These are phyloP conservation scores for Capromys pilorides DNA, from an alignment of 2,797 vertebrate genomes.

Conservation along the genomic window DNA sequence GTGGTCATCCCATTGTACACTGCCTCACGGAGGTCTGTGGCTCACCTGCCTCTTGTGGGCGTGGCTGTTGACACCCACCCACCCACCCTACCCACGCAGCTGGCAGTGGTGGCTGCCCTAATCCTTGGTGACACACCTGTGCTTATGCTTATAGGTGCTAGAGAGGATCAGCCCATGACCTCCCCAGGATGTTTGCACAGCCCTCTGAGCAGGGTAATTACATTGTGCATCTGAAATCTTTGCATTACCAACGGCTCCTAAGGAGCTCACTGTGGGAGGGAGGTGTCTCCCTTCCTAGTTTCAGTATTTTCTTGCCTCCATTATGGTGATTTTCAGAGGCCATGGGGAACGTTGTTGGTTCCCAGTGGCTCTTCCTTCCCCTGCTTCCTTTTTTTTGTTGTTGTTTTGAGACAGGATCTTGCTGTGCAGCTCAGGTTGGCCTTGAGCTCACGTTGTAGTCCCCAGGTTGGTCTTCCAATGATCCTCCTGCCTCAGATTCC, in stretches of 20 bases:
- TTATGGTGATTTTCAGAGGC: background rate
- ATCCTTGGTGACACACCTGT: rapidly evolving
- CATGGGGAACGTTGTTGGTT: background rate
- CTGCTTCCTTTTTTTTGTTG: background rate
- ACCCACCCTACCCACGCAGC: too few species aligned
- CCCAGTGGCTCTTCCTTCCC: background rate
- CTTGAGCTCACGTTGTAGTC: too few species aligned
- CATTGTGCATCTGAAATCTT: background rate
- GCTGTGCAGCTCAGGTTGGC: too few species aligned
- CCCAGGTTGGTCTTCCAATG: too few species aligned
- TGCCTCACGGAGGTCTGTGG: rapidly evolving
- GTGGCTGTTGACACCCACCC: background rate
- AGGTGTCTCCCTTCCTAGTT: background rate
- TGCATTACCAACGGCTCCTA: background rate
- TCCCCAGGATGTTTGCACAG: rapidly evolving
- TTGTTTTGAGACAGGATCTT: too few species aligned
- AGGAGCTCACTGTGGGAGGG: background rate
- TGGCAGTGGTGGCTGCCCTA: too few species aligned
- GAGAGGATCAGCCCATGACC: background rate
- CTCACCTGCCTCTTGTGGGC: background rate
- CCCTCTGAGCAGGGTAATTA: background rate
- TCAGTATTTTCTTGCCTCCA: background rate
- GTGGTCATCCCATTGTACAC: background rate
- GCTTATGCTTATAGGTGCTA: background rate
- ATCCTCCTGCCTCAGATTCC: too few species aligned